These are phyloP conservation scores for Drosophila kambysellisi DNA, from an alignment of 2,888 invertebrate genomes.

Conservation along the genomic window DNA sequence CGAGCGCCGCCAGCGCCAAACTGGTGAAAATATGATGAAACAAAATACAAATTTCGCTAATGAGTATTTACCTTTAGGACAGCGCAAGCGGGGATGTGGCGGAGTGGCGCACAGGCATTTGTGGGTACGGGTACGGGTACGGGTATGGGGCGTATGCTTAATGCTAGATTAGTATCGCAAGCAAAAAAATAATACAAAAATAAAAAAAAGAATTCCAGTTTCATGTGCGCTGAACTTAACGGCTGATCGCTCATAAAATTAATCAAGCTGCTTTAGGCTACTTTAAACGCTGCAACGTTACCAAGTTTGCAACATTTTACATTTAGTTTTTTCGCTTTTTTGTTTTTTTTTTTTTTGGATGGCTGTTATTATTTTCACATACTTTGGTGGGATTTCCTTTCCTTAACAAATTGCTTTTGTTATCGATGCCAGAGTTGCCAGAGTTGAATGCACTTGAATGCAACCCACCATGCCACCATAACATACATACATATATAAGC, in stretches of 20 bases:
- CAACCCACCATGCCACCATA: conserved; percentile 12
- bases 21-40: conserved; percentile 52
- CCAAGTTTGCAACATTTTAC: conserved; percentile 42
- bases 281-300: conserved; percentile 62
- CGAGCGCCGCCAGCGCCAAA: conserved; percentile 70
- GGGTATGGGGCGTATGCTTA: conserved; percentile 78
- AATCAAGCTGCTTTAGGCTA: conserved; percentile 84
- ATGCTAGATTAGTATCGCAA: conserved; percentile 79
- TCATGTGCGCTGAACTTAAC: conserved; percentile 83
- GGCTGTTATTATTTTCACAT: conserved; percentile 78
- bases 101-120: conserved; percentile 22
- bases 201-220: conserved; percentile 24
- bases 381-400: conserved; percentile 79
- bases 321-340: conserved; percentile 33
- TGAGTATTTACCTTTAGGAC: conserved; percentile 75
- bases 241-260: conserved; percentile 85
- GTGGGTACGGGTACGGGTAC: conserved; percentile 41
- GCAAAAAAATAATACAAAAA: not conserved
- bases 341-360: conserved; percentile 37
- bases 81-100: conserved; percentile 13
- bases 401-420: conserved; percentile 79
- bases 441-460: conserved; percentile 68
- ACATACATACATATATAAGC: conserved; percentile 11
- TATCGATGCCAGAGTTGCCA: conserved; percentile 59
- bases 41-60: conserved; percentile 67